Evolutionary conservation across 2,113 vertebrate species (phyloP).

Genomic region (Microtus richardsoni): DNA sequence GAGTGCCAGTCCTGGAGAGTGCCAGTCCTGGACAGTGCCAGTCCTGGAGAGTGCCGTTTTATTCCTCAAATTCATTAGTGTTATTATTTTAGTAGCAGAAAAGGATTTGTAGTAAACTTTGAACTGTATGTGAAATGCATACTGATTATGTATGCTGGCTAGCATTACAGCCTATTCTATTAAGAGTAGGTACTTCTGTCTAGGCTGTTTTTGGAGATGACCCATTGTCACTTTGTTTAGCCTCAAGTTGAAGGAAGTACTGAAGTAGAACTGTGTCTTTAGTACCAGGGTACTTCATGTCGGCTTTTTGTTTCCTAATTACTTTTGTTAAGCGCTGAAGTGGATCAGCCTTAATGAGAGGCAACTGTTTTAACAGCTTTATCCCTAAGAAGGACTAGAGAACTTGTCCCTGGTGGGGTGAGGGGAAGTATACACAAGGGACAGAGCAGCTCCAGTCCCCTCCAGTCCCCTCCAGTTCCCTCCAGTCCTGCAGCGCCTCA

Average conservation of each 20-base stretch:
- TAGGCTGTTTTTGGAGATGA: neutral
- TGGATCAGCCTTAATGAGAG: constrained; percentile 24
- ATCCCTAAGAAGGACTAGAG: neutral
- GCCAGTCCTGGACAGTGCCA: too few relatives aligned
- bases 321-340: neutral
- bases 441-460: neutral
- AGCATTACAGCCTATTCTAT: neutral
- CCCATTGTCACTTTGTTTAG: neutral
- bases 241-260: neutral
- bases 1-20: too few relatives aligned
- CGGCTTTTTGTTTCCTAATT: neutral
- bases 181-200: neutral
- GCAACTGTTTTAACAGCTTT: neutral
- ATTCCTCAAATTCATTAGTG: neutral
- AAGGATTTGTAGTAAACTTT: neutral
- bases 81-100: neutral
- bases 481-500: constrained; percentile 79
- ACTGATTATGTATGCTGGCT: neutral
- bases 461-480: constrained; percentile 55
- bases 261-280: neutral
- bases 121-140: neutral
- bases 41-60: neutral
- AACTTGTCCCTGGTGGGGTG: neutral
- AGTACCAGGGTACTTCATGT: neutral
- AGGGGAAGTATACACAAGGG: neutral